Evolutionary conservation across 2,888 invertebrate genomes (phyloP), one percentile per base, ranked within the genome.

Genomic region (Sphinx pinastri): DNA sequence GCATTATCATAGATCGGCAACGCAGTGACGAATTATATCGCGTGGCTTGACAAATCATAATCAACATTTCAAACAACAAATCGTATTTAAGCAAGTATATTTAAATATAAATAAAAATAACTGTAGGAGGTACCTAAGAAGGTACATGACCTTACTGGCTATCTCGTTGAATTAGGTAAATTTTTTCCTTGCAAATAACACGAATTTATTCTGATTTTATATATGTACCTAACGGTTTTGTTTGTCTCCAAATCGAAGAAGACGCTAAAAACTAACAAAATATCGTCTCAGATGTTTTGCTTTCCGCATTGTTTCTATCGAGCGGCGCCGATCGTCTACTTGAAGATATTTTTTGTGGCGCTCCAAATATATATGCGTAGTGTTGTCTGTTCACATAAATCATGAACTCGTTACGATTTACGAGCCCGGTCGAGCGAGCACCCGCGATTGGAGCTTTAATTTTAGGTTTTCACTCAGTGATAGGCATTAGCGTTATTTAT

Each of bases 341-440:
- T 76, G 76, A 81, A 80, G 71, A 84, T 85, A 82, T 85, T 89
- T 90, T 90, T 91, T 87, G 84, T 85, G 79, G 76, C 76, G 77
- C 74, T 81, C 83, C 83, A 85, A 87, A 87, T 86, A 84, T 85
- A 84, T 80, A 82, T 80, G 79, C 78, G 79, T 81, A 76, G 80
- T 83, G 83, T 79, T 81, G 81, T 83, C 80, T 84, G 83, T 81
- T 80, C 81, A 77, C 86, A 92, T 92, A 93, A 93, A 93, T 93
- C 93, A 93, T 88, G 90, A 82, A 91, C 93, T 93, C 92, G 92
- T 94, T 92, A 91, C 88, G 84, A 92, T 93, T 93, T 93, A 93
- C 86, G 92, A 90, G 81, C 83, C 79, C 79, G 82, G 85, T 85
- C 87, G 83, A 83, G 85, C 87, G 82, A 87, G 83, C 86, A 86